Conservation (phyloP, 2,888 invertebrate genomes). For the Microchrysa polita region DNA sequence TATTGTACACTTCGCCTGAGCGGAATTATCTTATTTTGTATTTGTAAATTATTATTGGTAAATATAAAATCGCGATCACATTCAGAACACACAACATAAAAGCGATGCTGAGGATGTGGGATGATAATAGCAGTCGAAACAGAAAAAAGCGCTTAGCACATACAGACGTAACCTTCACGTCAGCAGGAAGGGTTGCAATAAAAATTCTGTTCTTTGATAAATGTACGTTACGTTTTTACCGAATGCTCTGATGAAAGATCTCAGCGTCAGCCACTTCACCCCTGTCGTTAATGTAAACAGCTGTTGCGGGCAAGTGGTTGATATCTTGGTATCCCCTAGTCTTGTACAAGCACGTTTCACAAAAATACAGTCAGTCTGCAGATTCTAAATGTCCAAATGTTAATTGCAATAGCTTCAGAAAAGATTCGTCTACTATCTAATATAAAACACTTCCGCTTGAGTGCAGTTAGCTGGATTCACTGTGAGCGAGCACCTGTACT, state of each 20-base stretch:
- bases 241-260: background rate
- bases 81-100: constrained; percentile 25
- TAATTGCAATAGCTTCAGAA: background rate
- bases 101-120: background rate
- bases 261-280: background rate
- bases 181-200: constrained; percentile 9
- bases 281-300: no score
- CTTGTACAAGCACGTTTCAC: no score
- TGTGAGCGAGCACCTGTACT: constrained; percentile 13
- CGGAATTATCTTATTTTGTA: background rate
- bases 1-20: background rate
- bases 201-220: background rate
- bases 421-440: background rate
- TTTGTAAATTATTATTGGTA: background rate
- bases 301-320: no score
- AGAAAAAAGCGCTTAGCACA: constrained; percentile 24
- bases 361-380: no score
- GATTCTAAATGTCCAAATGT: no score
- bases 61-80: background rate
- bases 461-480: constrained; percentile 10
- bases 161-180: constrained; percentile 8
- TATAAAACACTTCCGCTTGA: constrained; percentile 14
- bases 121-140: constrained; percentile 9
- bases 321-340: no score
- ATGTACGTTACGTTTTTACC: constrained; percentile 19